Evolutionary conservation across 1,140 invertebrate genomes (phyloP), one percentile per base, ranked within the genome.

Genomic region (Ceratosolen solmsi): DNA sequence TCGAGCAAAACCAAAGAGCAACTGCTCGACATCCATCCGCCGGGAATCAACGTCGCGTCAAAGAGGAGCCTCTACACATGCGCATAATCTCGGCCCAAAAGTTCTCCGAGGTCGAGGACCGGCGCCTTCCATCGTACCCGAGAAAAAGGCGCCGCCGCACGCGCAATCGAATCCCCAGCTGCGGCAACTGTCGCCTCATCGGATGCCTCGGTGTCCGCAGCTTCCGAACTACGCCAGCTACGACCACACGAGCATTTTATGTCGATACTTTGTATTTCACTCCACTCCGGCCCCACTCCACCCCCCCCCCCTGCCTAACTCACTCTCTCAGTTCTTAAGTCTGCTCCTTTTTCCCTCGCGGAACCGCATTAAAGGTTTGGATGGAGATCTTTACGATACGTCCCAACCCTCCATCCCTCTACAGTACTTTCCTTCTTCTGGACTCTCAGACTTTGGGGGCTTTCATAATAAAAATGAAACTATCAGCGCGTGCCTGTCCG

Each of bases 41-140:
- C 75, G 60, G 2, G 11, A 79, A 72, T 79, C 72, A 38, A 72
- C 79, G 71, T 63, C 25, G 56, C 79, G 71, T 51, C 79, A 73
- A 73, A 80, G 36, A 30, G 68, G 49, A 70, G 68, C 17, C 41
- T 36, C 60, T 56, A 78, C 72, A 80, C 80, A 74, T 80, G 83
- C 71, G 78, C 49, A 72, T 76, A 60, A 82, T 80, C 73, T 80
- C 79, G 46, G 79, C 63, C 63, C 77, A 36, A 79, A 79, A 78
- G 75, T 80, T 82, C 72, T n/a, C 72, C 60, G 51, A 82, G 83
- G 79, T 58, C 30, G 30, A 41, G 0, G 9, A 2, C 15, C 72
- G 65, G 25, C 27, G 46, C n/a, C 38, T 51, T 58, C 49, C 33
- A 54, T 15, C 30, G 2, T 7, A 51, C 7, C 49, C 73, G 1